Percentiles rank a stretch among this genome's conserved stretches.
Conservation (phyloP, 2,113 vertebrate genomes). For the Engraulis encrasicolus region DNA sequence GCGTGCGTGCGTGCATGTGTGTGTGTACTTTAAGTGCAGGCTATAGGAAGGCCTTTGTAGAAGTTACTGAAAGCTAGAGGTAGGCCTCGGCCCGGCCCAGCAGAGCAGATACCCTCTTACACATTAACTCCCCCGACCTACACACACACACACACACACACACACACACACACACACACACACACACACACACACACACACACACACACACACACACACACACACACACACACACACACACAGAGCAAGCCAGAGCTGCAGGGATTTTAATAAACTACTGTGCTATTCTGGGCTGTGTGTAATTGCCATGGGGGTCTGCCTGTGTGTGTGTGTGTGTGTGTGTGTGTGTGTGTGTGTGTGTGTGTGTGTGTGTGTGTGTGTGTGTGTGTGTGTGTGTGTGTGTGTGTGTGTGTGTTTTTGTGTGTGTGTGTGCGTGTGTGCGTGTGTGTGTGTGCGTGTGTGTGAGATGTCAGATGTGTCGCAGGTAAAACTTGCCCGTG, state of each 20-base stretch:
- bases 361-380: neutral
- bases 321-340: constrained; percentile 63
- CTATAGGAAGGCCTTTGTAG: too few relatives aligned
- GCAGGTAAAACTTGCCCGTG: too few relatives aligned
- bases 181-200: constrained; percentile 14
- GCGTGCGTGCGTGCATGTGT: too few relatives aligned
- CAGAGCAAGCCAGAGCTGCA: constrained; percentile 56
- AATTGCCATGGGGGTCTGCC: constrained; percentile 58
- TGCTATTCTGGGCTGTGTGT: constrained; percentile 60
- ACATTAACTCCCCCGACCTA: too few relatives aligned
- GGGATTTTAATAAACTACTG: constrained; percentile 66
- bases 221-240: neutral
- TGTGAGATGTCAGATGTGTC: too few relatives aligned
- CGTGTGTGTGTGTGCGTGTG: neutral
- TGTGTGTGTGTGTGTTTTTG: constrained; percentile 27
- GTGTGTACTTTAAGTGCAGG: too few relatives aligned
- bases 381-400: constrained; percentile 15
- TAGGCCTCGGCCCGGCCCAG: too few relatives aligned
- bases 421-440: neutral
- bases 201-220: neutral
- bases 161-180: too few relatives aligned
- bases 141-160: too few relatives aligned
- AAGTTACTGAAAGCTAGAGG: too few relatives aligned
- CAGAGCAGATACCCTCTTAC: too few relatives aligned
- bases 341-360: neutral